Evolutionary conservation across 2,113 vertebrate species (phyloP), one percentile per base, ranked within the genome.

Genomic region (Chaetops frenatus): DNA sequence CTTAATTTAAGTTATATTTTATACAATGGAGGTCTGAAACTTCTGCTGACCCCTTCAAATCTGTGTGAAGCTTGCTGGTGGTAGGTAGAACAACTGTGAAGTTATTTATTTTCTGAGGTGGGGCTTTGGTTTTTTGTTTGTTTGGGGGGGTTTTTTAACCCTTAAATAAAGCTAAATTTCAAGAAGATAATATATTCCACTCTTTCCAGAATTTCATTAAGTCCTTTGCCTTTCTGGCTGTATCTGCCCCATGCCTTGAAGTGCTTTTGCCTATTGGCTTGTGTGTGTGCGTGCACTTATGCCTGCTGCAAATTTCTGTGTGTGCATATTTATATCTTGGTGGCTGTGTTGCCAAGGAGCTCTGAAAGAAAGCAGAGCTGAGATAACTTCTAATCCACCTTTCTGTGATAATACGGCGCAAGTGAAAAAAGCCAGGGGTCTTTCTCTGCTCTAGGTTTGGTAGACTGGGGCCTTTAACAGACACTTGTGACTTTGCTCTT

Each of bases 311-410:
- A 86, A 92, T 96, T 93, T 93, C 91, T 96, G 93, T 95, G 73
- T 95, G 97, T 97, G 96, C 97, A 91, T 98, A 98, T 98, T 98
- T 98, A 98, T 98, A 98, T 98, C 98, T 96, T 96, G 96, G 97
- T 98, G 97, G 96, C 94, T 98, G 90, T 90, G 97, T 98, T 98
- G 98, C 98, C 97, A 98, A 97, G 98, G 97, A 98, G 96, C 97
- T 97, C 97, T 98, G 98, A 98, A 98, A 98, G 98, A 98, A 98
- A 98, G 97, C 98, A 98, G 98, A 98, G 88, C 93, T 95, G 88
- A 98, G 98, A 98, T 98, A 98, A 98, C 96, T 98, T 97, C 97
- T 98, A 98, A 98, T 98, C 98, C 98, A 98, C 98, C 98, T 98
- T 98, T 98, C 98, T 98, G 98, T 98, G 98, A 98, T 98, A 98